These are phyloP conservation scores for Gryllus bimaculatus DNA, from an alignment of 1,140 invertebrate species.

Conservation along the genomic window DNA sequence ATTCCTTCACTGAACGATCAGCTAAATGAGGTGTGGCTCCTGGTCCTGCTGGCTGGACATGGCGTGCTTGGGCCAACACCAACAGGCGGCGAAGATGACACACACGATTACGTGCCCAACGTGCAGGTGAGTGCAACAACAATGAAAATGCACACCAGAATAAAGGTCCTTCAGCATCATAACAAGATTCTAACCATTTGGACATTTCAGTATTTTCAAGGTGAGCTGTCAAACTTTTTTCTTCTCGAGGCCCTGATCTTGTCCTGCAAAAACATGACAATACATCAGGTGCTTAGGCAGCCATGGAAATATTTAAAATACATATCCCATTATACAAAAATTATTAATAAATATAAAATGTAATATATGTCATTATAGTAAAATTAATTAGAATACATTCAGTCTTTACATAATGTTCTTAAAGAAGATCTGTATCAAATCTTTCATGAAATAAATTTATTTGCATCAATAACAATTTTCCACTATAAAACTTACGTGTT, in stretches of 20 bases:
- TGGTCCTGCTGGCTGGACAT: slow-evolving; percentile 43
- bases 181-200: slow-evolving; percentile 67
- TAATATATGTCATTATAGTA: neutral
- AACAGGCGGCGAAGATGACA: slow-evolving; percentile 69
- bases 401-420: no score
- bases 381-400: neutral
- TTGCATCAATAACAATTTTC: neutral
- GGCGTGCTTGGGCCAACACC: slow-evolving; percentile 67
- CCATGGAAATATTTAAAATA: slow-evolving; percentile 12
- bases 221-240: slow-evolving; percentile 58
- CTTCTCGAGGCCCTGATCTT: slow-evolving; percentile 60
- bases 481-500: slow-evolving; percentile 63
- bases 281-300: slow-evolving; percentile 13
- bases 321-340: slow-evolving; percentile 15
- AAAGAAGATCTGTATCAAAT: neutral
- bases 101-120: slow-evolving; percentile 58
- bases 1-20: slow-evolving; percentile 41
- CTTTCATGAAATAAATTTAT: neutral
- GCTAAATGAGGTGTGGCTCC: slow-evolving; percentile 40
- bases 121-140: slow-evolving; percentile 59
- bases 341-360: slow-evolving; percentile 18
- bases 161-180: slow-evolving; percentile 80
- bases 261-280: slow-evolving; percentile 47
- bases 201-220: slow-evolving; percentile 41
- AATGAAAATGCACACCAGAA: slow-evolving; percentile 77